Percentiles rank a stretch among this genome's conserved stretches.
phyloP scores from a whole-genome alignment of 2,113 vertebrate genomes.

The Bufo bufo region DNA sequence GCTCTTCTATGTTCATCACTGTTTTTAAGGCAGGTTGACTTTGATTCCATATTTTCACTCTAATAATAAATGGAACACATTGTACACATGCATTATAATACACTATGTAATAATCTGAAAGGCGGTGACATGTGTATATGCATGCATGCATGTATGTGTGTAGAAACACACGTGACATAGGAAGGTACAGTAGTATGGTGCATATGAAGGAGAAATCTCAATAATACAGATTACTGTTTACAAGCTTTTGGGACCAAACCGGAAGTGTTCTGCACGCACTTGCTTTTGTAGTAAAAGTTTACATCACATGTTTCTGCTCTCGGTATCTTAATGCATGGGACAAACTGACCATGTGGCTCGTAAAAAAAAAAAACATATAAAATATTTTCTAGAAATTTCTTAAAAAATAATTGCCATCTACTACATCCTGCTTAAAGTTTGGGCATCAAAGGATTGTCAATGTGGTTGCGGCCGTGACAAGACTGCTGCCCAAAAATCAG shows the following conservation, averaged over 20 bases:
- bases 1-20: not conserved
- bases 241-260: conserved; percentile 51
- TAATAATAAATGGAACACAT: not conserved
- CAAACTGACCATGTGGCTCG: not conserved
- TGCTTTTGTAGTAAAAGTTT: conserved; percentile 20
- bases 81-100: not conserved
- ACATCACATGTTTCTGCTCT: not conserved
- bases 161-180: not conserved
- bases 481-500: too few relatives aligned
- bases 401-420: too few relatives aligned
- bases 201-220: not conserved
- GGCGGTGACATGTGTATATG: not conserved
- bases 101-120: not conserved
- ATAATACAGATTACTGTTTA: conserved; percentile 37
- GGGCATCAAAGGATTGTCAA: too few relatives aligned
- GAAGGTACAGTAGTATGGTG: not conserved
- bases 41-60: not conserved
- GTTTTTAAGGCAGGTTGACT: not conserved
- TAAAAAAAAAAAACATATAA: not conserved
- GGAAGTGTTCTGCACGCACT: conserved; percentile 22
- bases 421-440: too few relatives aligned
- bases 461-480: too few relatives aligned
- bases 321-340: conserved; percentile 26
- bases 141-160: conserved; percentile 5
- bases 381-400: not conserved